Evolutionary conservation across 2,888 invertebrate genomes (phyloP), one percentile per base, ranked within the genome.

Genomic region (Fissipunctia ypsillon): DNA sequence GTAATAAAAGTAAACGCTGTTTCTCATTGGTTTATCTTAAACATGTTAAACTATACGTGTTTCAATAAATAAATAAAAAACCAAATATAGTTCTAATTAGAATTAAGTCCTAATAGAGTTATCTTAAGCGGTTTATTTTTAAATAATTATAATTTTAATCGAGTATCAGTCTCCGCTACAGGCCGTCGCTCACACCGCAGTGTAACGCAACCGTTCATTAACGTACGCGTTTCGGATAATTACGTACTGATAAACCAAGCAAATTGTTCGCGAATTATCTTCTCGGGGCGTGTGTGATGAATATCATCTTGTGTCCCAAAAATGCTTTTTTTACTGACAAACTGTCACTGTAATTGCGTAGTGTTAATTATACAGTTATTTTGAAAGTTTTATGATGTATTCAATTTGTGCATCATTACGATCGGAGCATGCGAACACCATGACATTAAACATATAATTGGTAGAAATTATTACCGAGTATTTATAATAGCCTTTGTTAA

Each of bases 171-270:
- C 16, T n/a, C 70, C 87, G 87, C 87, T 64, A 68, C 65, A 69
- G 89, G 78, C 88, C 84, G 72, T 91, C 84, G 68, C 90, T 92
- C 80, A 89, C 88, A 88, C 92, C 90, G 86, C 66, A 77, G 70
- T 87, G 88, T 85, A 87, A 87, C 90, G 90, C 92, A 95, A 93
- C 95, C 94, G 92, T 94, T 94, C 94, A 95, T 96, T 95, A 95
- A 92, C 88, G 90, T 90, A 89, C 93, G 91, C 91, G 92, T 94
- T 94, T 94, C 93, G 95, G 92, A 95, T 95, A 96, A 96, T 95
- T 95, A 94, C 92, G 93, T 91, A 92, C 93, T 94, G 95, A 95
- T 96, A 95, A 95, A 94, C 92, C 94, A 93, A 94, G 95, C 95
- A 94, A 95, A 95, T 95, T 95, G 94, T 95, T 92, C 91, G 90